Evolutionary conservation across 2,113 vertebrate species (phyloP).

Genomic region (Psettodes erumei): DNA sequence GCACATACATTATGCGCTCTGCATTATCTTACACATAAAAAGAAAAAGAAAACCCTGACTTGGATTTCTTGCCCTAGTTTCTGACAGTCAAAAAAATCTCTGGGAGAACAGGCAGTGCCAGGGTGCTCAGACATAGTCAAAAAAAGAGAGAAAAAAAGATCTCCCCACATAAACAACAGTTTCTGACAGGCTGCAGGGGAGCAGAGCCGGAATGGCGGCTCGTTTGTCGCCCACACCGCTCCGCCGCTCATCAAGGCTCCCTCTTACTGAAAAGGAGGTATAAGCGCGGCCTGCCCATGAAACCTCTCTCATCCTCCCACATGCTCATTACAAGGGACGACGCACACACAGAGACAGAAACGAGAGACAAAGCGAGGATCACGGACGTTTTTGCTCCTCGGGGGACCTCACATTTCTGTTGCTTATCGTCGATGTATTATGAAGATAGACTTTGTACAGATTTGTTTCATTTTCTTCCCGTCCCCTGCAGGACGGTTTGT

Average conservation of each 20-base stretch:
- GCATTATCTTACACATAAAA: constrained; percentile 43
- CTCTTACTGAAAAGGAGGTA: constrained; percentile 37
- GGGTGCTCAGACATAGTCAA: constrained; percentile 40
- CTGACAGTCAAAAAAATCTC: constrained; percentile 56
- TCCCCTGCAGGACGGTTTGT: constrained; percentile 36
- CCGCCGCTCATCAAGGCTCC: constrained; percentile 24
- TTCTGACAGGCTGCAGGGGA: constrained; percentile 64
- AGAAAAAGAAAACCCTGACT: constrained; percentile 19
- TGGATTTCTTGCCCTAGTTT: constrained; percentile 64
- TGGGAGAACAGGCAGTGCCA: constrained; percentile 36
- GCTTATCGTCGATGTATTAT: constrained; percentile 40
- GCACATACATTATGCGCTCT: constrained; percentile 41
- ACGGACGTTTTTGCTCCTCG: constrained; percentile 11
- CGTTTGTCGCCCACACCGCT: constrained; percentile 56
- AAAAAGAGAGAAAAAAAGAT: constrained; percentile 15
- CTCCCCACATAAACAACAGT: constrained; percentile 34
- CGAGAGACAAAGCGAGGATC: constrained; percentile 50
- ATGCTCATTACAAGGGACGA: constrained; percentile 64
- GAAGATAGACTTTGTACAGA: constrained; percentile 44
- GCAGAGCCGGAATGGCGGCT: constrained; percentile 34
- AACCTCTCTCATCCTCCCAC: constrained; percentile 71
- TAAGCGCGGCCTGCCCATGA: constrained; percentile 51
- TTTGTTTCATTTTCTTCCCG: constrained; percentile 51
- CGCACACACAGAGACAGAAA: constrained; percentile 20
- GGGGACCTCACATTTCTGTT: constrained; percentile 26